Percentiles rank a stretch among this genome's conserved stretches.
Conservation (phyloP, 2,113 vertebrate genomes). For the Numida meleagris region DNA sequence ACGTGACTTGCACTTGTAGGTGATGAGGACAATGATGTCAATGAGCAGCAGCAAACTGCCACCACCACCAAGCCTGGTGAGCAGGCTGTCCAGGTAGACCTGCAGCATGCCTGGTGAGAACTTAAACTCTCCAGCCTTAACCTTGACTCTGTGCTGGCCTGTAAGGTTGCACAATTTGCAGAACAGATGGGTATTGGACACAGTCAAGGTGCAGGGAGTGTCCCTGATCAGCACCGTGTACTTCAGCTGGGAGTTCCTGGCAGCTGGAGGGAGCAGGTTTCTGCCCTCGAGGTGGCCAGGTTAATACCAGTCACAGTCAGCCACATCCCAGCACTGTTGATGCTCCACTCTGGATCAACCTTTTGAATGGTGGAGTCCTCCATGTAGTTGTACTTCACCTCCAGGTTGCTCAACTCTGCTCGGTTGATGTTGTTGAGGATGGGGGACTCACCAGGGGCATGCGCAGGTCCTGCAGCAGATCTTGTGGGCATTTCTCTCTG, state of each 20-base stretch:
- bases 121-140: conserved; percentile 92
- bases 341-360: conserved; percentile 96
- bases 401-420: conserved; percentile 90
- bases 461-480: conserved; percentile 92
- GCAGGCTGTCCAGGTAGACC: conserved; percentile 96
- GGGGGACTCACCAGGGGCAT: conserved; percentile 77
- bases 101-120: conserved; percentile 92
- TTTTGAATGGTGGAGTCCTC: conserved; percentile 93
- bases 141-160: conserved; percentile 95
- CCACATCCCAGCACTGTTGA: conserved; percentile 91
- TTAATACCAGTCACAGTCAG: conserved; percentile 93
- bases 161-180: conserved; percentile 97
- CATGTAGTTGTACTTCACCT: conserved; percentile 94
- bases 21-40: conserved; percentile 94
- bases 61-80: conserved; percentile 89
- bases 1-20: conserved; percentile 96
- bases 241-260: conserved; percentile 91
- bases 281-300: conserved; percentile 95
- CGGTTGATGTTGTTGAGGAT: conserved; percentile 95
- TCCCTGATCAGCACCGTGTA: conserved; percentile 97
- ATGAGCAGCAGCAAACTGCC: conserved; percentile 94
- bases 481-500: conserved; percentile 87
- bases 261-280: conserved; percentile 88
- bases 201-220: conserved; percentile 89
- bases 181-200: conserved; percentile 94